Evolutionary conservation across 2,113 vertebrate species (phyloP).

Genomic region (Sardina pilchardus): DNA sequence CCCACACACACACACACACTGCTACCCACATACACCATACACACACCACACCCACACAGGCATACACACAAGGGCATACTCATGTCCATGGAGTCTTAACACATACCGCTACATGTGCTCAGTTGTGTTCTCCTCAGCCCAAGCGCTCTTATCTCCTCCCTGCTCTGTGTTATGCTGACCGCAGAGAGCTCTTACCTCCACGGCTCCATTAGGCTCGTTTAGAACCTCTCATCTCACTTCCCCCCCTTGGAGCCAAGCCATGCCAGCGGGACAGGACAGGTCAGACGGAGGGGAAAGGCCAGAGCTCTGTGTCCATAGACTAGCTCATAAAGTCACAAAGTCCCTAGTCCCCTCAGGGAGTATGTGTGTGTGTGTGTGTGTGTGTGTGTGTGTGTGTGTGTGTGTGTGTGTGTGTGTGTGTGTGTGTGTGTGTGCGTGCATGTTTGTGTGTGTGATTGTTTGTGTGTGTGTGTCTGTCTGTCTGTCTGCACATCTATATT

Average conservation of each 20-base stretch:
- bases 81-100: neutral
- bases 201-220: no score
- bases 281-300: neutral
- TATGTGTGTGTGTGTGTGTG: neutral
- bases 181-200: no score
- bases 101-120: neutral
- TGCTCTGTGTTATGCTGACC: no score
- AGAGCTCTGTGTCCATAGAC: no score
- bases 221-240: no score
- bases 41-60: conserved; percentile 23
- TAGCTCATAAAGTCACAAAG: no score
- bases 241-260: neutral
- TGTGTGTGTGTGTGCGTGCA: neutral
- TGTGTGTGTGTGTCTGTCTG: no score
- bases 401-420: conserved; percentile 3
- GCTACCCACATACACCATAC: neutral
- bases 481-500: no score
- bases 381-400: neutral
- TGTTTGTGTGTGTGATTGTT: neutral
- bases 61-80: neutral
- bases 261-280: neutral
- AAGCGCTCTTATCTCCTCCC: neutral
- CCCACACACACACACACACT: no score
- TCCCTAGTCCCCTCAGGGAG: no score
- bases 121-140: neutral